Evolutionary conservation across 2,888 invertebrate species (phyloP), one percentile per base, ranked within the genome.

Genomic region (Hybos culiciformis): DNA sequence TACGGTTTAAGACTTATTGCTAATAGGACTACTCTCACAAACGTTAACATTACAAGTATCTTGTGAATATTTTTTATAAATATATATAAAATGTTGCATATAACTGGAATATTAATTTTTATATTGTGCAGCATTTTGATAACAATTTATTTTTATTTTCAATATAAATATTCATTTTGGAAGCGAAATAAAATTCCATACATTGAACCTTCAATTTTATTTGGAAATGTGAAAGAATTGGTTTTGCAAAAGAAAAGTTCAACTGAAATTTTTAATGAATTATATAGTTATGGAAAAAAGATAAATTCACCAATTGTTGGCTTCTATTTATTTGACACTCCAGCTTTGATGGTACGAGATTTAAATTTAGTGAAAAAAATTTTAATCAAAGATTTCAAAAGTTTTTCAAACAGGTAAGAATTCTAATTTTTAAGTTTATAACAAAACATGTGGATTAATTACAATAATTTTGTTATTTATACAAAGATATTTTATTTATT

Each of bases 341-440:
- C 72, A 0, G 58, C 54, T 1, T 39, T 72, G 12, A 17, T 71
- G 4, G 48, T 67, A 11, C 62, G 68, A 2, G 68, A 71, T 36
- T 63, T 63, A 0, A 67, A 68, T 12, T 44, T 72, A 3, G 50
- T 70, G 0, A 72, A 70, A 48, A 56, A 60, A 1, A 48, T 71
- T 2, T 43, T 71, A 17, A 60, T 71, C 3, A 69, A 65, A 39
- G 70, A 72, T 44, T 70, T 71, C 34, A 58, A 62, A 46, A 57
- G 56, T 11, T 71, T 70, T 48, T 46, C 56, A 0, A 61, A 70
- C 45, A 60, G 67, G 43, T 56, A 46, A 46, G 48, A 40, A 0
- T 17, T 5, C n/a, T 33, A 7, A 29, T 15, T 20, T 19, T 44
- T n/a, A n/a, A n/a, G n/a, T n/a, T n/a, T n/a, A n/a, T n/a, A n/a